phyloP scores from a whole-genome alignment of 1,140 invertebrate genomes.

The Lepidostoma basale region DNA sequence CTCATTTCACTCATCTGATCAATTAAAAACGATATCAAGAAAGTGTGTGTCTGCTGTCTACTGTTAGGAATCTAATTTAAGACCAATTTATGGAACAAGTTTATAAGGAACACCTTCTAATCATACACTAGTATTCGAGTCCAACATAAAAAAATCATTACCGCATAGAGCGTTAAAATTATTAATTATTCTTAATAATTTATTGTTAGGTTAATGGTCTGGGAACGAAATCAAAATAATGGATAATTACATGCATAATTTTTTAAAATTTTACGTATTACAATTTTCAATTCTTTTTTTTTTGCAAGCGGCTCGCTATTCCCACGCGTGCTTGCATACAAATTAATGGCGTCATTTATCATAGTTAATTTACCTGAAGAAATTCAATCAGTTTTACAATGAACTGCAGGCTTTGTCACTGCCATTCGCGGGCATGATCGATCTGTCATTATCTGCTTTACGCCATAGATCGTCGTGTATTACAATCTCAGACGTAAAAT shows the following conservation, averaged over 20 bases:
- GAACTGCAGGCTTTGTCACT: background rate
- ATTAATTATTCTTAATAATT: conserved; percentile 5
- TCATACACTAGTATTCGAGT: background rate
- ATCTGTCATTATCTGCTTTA: too few relatives aligned
- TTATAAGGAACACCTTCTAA: too few relatives aligned
- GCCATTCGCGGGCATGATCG: background rate
- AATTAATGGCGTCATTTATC: conserved; percentile 15
- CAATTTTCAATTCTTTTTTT: background rate
- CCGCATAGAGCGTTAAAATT: background rate
- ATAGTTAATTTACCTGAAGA: conserved; percentile 9
- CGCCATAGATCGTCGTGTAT: too few relatives aligned
- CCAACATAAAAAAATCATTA: background rate
- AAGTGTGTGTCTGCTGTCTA: too few relatives aligned
- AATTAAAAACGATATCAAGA: too few relatives aligned
- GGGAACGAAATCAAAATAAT: conserved; percentile 8
- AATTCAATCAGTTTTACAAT: background rate
- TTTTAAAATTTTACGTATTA: conserved; percentile 1
- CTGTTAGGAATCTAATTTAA: too few relatives aligned
- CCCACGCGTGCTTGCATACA: conserved; percentile 12
- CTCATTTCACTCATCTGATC: too few relatives aligned
- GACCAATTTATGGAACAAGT: too few relatives aligned
- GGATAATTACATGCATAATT: background rate
- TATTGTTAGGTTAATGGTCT: too few relatives aligned
- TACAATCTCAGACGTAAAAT: too few relatives aligned
- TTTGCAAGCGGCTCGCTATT: conserved; percentile 9